Conservation (phyloP, 2,888 invertebrate genomes). For the Ceramica pisi region DNA sequence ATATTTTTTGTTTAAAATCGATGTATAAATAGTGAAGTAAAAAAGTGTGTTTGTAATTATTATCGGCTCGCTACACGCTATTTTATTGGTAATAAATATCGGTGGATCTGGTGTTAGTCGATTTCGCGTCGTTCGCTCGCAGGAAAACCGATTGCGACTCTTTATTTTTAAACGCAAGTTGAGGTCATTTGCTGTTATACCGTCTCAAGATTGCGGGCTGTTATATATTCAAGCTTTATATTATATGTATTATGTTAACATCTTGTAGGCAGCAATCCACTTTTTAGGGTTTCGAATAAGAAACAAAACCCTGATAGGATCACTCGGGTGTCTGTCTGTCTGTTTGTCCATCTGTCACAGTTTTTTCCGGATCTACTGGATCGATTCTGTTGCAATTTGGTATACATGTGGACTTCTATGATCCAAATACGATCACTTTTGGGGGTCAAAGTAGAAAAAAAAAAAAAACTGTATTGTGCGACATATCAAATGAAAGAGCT, state of each 20-base stretch:
- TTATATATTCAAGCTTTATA: slow-evolving; percentile 34
- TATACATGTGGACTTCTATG: no score
- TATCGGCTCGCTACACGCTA: slow-evolving; percentile 71
- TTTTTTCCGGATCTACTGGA: no score
- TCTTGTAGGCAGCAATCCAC: slow-evolving; percentile 25
- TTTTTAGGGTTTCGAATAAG: no score
- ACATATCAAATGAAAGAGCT: no score
- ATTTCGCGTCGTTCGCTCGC: slow-evolving; percentile 71
- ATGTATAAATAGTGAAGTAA: slow-evolving; percentile 68
- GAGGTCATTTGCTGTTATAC: slow-evolving; percentile 74
- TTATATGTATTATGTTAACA: slow-evolving; percentile 19
- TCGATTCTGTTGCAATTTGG: no score
- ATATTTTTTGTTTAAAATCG: slow-evolving; percentile 76
- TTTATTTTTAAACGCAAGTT: slow-evolving; percentile 81
- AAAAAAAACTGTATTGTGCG: no score
- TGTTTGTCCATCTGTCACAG: no score
- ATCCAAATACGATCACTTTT: no score
- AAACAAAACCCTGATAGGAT: no score
- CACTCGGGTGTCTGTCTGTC: no score
- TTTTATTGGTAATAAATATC: slow-evolving; percentile 88
- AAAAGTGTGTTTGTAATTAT: slow-evolving; percentile 77
- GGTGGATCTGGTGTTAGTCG: slow-evolving; percentile 79
- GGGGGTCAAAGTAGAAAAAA: no score
- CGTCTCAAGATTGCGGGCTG: slow-evolving; percentile 49
- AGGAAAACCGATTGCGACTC: slow-evolving; percentile 72